These are phyloP conservation scores for Amphiprion clarkii DNA, from an alignment of 2,797 vertebrate genomes.

Conservation along the genomic window DNA sequence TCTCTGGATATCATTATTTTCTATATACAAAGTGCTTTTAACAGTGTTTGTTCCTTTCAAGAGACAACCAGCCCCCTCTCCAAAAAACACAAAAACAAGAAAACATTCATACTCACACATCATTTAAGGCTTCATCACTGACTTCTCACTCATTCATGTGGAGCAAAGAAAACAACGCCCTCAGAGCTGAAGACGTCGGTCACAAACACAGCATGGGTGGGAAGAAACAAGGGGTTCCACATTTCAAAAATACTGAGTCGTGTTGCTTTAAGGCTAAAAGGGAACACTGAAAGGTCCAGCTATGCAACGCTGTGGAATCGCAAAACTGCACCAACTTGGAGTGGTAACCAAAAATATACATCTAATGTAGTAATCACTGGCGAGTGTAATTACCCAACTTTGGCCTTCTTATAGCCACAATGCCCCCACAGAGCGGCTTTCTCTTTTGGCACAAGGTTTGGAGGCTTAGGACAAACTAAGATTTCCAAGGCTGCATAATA, in stretches of 20 bases:
- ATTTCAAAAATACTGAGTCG: constrained; percentile 42
- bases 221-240: constrained; percentile 37
- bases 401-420: constrained; percentile 49
- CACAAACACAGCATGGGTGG: constrained; percentile 43
- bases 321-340: constrained; percentile 41
- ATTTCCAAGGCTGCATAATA: constrained; percentile 52
- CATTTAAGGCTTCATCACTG: constrained; percentile 67
- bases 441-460: constrained; percentile 76
- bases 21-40: constrained; percentile 81
- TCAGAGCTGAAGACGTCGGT: constrained; percentile 22
- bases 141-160: constrained; percentile 49
- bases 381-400: constrained; percentile 54
- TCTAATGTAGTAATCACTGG: constrained; percentile 50
- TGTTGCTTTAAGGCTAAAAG: constrained; percentile 74
- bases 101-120: constrained; percentile 46
- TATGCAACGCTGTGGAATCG: constrained; percentile 52
- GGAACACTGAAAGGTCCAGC: constrained; percentile 55
- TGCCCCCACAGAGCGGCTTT: constrained; percentile 37
- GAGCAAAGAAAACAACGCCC: constrained; percentile 30
- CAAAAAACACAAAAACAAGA: constrained; percentile 21
- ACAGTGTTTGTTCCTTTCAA: constrained; percentile 60
- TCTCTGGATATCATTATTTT: constrained; percentile 58
- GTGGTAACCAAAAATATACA: constrained; percentile 51
- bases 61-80: constrained; percentile 4
- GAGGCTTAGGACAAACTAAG: constrained; percentile 40